Base-by-base conservation (phyloP, 1,140 invertebrate genomes). In the Phocides pigmalion region DNA sequence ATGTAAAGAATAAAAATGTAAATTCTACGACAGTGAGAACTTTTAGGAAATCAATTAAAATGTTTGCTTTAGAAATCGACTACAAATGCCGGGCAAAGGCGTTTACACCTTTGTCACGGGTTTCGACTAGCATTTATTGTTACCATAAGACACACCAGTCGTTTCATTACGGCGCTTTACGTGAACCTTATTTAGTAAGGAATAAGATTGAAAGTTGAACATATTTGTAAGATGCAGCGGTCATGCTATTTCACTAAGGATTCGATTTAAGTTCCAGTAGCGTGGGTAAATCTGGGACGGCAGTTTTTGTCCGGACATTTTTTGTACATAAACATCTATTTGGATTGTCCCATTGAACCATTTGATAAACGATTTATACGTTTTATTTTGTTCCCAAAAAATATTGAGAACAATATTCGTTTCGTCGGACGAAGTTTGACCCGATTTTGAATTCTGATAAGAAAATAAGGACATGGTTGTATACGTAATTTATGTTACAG, bases 301-400 rank as follows among this genome's bases (percentile, higher is more conserved):
- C 41, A 41, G 50, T 58, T 58, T 58, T 58, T 46, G 54, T 58
- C 0, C 14, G 15, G 22, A 12, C 39, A 14, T 58, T 58, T 58
- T 58, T 46, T 58, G 14, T 44, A 46, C 22, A 59, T 20, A 44
- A 59, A 46, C 35, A 41, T 54, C 35, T 19, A 32, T 59, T 32
- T 25, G 41, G 41, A 44, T 46, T 44, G 22, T 44, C 41, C 20
- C 16, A 59, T 59, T 59, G 54, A 46, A 44, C 41, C 28, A 16
- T 59, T 59, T 59, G 54, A 46, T 59, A 59, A 59, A 59, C 54
- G 54, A 59, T 59, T 59, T 42, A 56, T 59, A 41, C 35, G 41
- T 59, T 35, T 46, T 59, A 59, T 46, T 46, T 59, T 59, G 17
- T 16, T 59, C 2, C 4, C 14, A 46, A 19, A 41, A 46, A 53